Base-by-base conservation (phyloP, 2,888 invertebrate species). In the Heliconius hortense region DNA sequence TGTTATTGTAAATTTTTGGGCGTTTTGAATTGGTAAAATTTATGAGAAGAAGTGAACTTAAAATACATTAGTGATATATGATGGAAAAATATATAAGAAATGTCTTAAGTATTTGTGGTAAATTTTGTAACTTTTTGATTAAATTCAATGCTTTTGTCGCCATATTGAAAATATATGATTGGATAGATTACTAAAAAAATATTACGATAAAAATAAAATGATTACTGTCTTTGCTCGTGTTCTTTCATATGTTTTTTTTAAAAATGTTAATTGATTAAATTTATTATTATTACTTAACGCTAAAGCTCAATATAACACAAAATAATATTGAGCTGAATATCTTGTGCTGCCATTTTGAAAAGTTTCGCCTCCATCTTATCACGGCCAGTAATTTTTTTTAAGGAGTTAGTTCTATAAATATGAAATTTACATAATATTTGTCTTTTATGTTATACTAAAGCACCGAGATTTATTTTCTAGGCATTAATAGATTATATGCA, bases 291-390 rank as follows among this genome's bases (percentile, higher is more conserved):
- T 31, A 31, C 31, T 31, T 31, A 35, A 35, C 31, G 31, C 8
- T 35, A 35, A 35, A 35, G 31, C 8, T 35, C 31, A 35, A 35
- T 35, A 35, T 35, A 35, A 35, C 7, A 35, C 31, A 35, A 35
- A 35, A 21, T 53, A 48, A 18, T 53, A 15, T 5, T 31, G 31
- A 35, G 31, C 31, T 35, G 15, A 66, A 64, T 35, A 64, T n/a
- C 63, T 60, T 35, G 39, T 66, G 66, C 43, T 66, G 66, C 66
- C 39, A 66, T 39, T 66, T 39, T 24, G 4, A 24, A 66, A 66
- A 66, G 8, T 15, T 39, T 13, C 24, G 8, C n/a, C 35, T 64
- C n/a, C 31, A 35, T 26, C 56, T 60, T 26, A 31, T 63, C 18
- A 43, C 24, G 66, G 39, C 43, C 39, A 39, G 39, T 43, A 64